Evolutionary conservation across 2,797 vertebrate species (phyloP).

Genomic region (Thunnus albacares): DNA sequence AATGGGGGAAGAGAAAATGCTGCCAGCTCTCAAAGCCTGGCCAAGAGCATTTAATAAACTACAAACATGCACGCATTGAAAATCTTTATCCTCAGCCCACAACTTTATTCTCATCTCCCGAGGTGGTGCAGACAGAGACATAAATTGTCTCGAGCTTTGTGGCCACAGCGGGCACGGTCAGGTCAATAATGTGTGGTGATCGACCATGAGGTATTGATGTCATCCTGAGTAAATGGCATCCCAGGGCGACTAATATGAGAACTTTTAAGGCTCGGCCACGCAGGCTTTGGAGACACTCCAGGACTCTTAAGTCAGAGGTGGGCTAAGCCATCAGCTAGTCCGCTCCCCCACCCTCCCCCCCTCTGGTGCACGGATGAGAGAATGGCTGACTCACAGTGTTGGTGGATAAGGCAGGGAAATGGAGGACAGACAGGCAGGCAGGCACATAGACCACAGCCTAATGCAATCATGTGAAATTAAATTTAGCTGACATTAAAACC

Average conservation of each 20-base stretch:
- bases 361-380: conserved; percentile 60
- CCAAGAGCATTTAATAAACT: conserved; percentile 69
- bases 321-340: conserved; percentile 54
- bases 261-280: conserved; percentile 54
- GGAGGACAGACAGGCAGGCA: conserved; percentile 67
- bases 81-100: conserved; percentile 55
- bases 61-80: conserved; percentile 56
- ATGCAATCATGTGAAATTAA: conserved; percentile 78
- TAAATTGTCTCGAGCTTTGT: conserved; percentile 56
- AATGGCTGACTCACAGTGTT: conserved; percentile 81
- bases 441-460: conserved; percentile 48
- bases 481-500: conserved; percentile 70
- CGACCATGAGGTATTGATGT: conserved; percentile 71
- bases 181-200: conserved; percentile 65
- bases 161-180: conserved; percentile 53
- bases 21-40: conserved; percentile 56
- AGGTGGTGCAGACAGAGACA: conserved; percentile 39
- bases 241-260: conserved; percentile 64
- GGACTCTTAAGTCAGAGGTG: conserved; percentile 66
- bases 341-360: neutral
- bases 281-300: conserved; percentile 65
- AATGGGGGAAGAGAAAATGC: conserved; percentile 65
- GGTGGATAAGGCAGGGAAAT: conserved; percentile 75
- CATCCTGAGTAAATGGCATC: conserved; percentile 71
- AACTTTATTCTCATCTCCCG: conserved; percentile 39